Evolutionary conservation across 2,888 invertebrate genomes (phyloP), one percentile per base, ranked within the genome.

Genomic region (Lasioglossum pauxillum): DNA sequence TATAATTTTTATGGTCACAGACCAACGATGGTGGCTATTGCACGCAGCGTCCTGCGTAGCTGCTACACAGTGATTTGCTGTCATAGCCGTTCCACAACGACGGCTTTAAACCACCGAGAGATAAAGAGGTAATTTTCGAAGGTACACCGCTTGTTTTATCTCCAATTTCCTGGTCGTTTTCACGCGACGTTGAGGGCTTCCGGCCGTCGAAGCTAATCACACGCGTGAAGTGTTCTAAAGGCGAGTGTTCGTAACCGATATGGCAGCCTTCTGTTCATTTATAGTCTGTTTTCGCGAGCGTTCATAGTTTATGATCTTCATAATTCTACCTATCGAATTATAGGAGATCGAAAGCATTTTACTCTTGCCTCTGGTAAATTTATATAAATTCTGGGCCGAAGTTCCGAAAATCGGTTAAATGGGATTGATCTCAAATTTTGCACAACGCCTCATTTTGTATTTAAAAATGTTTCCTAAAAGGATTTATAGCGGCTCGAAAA

Each of bases 51-150:
- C 35, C 12, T 31, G 76, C 46, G 44, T 57, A 31, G 41, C 35
- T 38, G 57, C n/a, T 57, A 81, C 84, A 60, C 14, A 38, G 49
- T 38, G 83, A 72, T 82, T 41, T 38, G 35, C 44, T 41, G 41
- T 46, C 60, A 67, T 44, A 27, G 41, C 16, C 38, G 31, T n/a
- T 64, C 49, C 49, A 16, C 44, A 19, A 27, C 31, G 38, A 35
- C 31, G 57, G 23, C 35, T 78, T 84, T 71, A 80, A 80, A 49
- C 69, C 60, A 44, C 74, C 27, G 27, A 46, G 53, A 84, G 77
- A 89, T 83, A 82, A 86, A 86, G 79, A 67, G 89, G 53, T 71
- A 44, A 69, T 84, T 78, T 67, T 71, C 74, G n/a, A 80, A 53
- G 67, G 76, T 67, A 57, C 81, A 46, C 72, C 69, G 8, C 71